Evolutionary conservation across 2,888 invertebrate species (phyloP).

Genomic region (Drosophila pseudotakahashii): DNA sequence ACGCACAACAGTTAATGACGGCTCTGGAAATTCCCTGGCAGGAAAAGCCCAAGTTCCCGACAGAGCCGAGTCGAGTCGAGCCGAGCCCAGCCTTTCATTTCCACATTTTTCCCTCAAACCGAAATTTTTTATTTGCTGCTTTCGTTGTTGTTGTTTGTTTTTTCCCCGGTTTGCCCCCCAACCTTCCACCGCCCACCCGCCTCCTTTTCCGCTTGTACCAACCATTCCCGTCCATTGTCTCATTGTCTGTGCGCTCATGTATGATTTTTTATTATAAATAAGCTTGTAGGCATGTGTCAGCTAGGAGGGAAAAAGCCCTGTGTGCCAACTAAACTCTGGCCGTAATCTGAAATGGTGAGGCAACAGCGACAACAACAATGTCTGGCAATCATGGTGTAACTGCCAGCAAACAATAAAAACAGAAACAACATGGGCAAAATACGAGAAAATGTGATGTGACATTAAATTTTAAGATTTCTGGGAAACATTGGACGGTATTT

Average conservation of each 20-base stretch:
- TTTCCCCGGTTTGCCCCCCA: slow-evolving; percentile 22
- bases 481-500: slow-evolving; percentile 46
- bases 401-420: slow-evolving; percentile 26
- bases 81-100: slow-evolving; percentile 38
- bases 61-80: slow-evolving; percentile 29
- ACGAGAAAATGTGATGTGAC: slow-evolving; percentile 48
- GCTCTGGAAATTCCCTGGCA: slow-evolving; percentile 52
- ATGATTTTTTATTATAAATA: slow-evolving; percentile 79
- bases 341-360: slow-evolving; percentile 76
- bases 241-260: slow-evolving; percentile 77
- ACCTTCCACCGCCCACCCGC: slow-evolving; percentile 1
- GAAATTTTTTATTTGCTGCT: slow-evolving; percentile 24
- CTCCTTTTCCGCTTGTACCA: slow-evolving; percentile 31
- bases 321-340: slow-evolving; percentile 73
- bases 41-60: slow-evolving; percentile 46
- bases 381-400: slow-evolving; percentile 45
- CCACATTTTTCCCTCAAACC: slow-evolving; percentile 24
- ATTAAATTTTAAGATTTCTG: slow-evolving; percentile 64
- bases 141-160: slow-evolving; percentile 34
- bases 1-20: slow-evolving; percentile 69
- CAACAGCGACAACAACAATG: slow-evolving; percentile 40
- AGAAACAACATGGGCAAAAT: slow-evolving; percentile 42
- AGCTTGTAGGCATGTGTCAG: slow-evolving; percentile 73
- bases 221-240: slow-evolving; percentile 65
- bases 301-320: slow-evolving; percentile 35